A percentile compares a stretch with the other conserved stretches of the same genome.
These are phyloP conservation scores for Bagarius yarrelli DNA, from an alignment of 2,113 vertebrate genomes.

Conservation along the genomic window DNA sequence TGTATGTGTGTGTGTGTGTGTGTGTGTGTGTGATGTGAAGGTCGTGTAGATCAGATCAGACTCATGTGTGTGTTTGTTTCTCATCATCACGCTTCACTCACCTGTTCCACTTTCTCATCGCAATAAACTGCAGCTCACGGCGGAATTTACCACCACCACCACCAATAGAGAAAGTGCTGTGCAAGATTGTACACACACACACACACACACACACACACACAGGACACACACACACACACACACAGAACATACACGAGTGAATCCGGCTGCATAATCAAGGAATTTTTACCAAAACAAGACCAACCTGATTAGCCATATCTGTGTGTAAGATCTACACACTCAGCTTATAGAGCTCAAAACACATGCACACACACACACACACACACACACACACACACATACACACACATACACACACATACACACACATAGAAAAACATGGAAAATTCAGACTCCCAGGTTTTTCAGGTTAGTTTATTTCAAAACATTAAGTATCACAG, in stretches of 20 bases:
- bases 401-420: slow-evolving; percentile 29
- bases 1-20: not conserved
- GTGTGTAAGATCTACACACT: slow-evolving; percentile 16
- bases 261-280: not conserved
- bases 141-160: slow-evolving; percentile 10
- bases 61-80: not conserved
- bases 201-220: not conserved
- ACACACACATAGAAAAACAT: slow-evolving; percentile 23
- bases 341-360: slow-evolving; percentile 18
- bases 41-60: slow-evolving; percentile 11
- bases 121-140: slow-evolving; percentile 8
- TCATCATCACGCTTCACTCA: slow-evolving; percentile 2
- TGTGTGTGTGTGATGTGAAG: not conserved
- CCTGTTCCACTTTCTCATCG: slow-evolving; percentile 37
- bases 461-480: slow-evolving; percentile 28
- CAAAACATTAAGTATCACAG: slow-evolving; percentile 41
- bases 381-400: not conserved
- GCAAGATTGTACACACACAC: slow-evolving; percentile 2
- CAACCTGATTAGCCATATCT: not conserved
- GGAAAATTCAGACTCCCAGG: slow-evolving; percentile 11
- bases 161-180: not conserved
- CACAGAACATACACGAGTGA: not conserved
- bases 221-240: slow-evolving; percentile 14
- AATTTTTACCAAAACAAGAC: slow-evolving; percentile 25
- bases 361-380: slow-evolving; percentile 20